Evolutionary conservation across 2,888 invertebrate species (phyloP).

Genomic region (Eristalis pertinax): DNA sequence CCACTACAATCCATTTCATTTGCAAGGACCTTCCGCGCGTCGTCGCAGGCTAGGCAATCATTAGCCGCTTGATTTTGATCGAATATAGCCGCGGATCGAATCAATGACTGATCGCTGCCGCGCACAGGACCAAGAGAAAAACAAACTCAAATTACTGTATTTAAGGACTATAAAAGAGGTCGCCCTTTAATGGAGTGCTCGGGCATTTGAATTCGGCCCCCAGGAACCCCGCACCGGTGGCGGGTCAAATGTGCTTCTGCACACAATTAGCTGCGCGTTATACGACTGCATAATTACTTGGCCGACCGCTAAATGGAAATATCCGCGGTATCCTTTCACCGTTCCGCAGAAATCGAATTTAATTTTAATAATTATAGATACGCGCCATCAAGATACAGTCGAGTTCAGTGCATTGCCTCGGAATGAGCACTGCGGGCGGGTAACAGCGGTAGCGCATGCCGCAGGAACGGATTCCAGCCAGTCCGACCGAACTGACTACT

Average conservation of each 20-base stretch:
- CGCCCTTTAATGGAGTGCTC: slow-evolving; percentile 52
- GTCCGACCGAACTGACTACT: background rate
- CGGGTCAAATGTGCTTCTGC: slow-evolving; percentile 1
- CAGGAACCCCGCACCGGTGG: slow-evolving; percentile 2
- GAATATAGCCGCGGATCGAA: slow-evolving; percentile 31
- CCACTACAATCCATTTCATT: background rate
- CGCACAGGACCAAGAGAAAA: slow-evolving; percentile 26
- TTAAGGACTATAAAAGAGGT: slow-evolving; percentile 62
- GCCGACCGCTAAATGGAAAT: slow-evolving; percentile 64
- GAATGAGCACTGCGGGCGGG: background rate
- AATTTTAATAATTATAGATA: slow-evolving; percentile 72
- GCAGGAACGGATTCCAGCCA: background rate
- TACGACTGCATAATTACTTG: slow-evolving; percentile 71
- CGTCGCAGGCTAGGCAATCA: slow-evolving; percentile 8
- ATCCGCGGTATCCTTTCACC: slow-evolving; percentile 69
- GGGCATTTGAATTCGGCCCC: slow-evolving; percentile 47
- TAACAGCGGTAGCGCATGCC: slow-evolving; percentile 44
- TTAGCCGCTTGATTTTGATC: slow-evolving; percentile 39
- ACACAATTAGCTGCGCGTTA: slow-evolving; percentile 57
- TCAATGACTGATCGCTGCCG: slow-evolving; percentile 38
- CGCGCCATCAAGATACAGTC: slow-evolving; percentile 61
- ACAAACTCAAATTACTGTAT: slow-evolving; percentile 63
- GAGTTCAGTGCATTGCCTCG: slow-evolving; percentile 19
- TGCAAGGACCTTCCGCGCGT: slow-evolving; percentile 20
- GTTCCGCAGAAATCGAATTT: slow-evolving; percentile 70